Evolutionary conservation across 1,140 invertebrate species (phyloP).

Genomic region (Diorhabda elongata): DNA sequence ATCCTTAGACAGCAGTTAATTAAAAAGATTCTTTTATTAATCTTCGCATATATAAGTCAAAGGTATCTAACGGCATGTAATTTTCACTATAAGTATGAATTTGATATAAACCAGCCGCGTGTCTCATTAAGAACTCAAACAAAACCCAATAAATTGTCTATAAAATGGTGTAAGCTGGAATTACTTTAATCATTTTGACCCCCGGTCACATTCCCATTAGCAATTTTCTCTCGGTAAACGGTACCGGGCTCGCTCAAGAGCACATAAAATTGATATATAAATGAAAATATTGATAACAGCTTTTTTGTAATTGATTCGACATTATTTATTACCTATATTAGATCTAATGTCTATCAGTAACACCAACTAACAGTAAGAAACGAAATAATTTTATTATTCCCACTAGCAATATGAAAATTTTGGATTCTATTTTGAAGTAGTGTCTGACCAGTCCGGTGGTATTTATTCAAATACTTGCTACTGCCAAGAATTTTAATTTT

Average conservation of each 20-base stretch:
- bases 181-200: conserved; percentile 13
- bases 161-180: conserved; percentile 10
- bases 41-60: background rate
- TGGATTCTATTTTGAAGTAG: too few relatives aligned
- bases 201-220: background rate
- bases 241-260: background rate
- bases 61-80: conserved; percentile 27
- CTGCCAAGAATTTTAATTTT: too few relatives aligned
- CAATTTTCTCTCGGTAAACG: background rate
- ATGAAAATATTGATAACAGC: too few relatives aligned
- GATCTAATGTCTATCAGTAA: too few relatives aligned
- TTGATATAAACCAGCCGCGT: conserved; percentile 25
- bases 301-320: too few relatives aligned
- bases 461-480: too few relatives aligned
- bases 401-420: too few relatives aligned
- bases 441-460: too few relatives aligned
- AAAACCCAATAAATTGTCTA: conserved; percentile 19
- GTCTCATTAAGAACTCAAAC: conserved; percentile 16
- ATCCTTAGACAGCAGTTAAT: background rate
- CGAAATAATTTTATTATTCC: too few relatives aligned
- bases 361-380: too few relatives aligned
- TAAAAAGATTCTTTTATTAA: background rate
- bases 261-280: too few relatives aligned
- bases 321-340: too few relatives aligned
- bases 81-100: conserved; percentile 34